phyloP scores from a whole-genome alignment of 2,797 vertebrate species.

The Myotis planiceps region DNA sequence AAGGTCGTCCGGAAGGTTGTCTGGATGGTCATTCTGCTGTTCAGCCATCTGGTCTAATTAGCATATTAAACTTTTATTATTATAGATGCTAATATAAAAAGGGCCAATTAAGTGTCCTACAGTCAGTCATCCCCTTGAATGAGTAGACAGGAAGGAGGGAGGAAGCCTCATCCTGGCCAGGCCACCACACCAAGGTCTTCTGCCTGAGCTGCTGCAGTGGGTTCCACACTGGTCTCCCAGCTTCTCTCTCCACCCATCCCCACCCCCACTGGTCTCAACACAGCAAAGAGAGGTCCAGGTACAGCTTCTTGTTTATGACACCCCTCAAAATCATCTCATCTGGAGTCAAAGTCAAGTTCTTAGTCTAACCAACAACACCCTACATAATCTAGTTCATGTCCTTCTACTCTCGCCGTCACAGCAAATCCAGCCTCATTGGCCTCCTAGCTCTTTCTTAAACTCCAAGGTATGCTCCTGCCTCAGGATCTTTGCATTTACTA shows the following conservation, averaged over 20 bases:
- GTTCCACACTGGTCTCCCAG: no score
- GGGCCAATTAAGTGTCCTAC: neutral
- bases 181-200: neutral
- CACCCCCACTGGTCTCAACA: neutral
- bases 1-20: no score
- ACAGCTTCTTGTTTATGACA: neutral
- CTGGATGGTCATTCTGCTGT: no score
- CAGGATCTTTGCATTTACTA: neutral
- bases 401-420: neutral
- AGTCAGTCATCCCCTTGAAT: neutral
- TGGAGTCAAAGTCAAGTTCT: neutral
- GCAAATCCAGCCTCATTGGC: neutral
- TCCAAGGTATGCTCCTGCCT: neutral
- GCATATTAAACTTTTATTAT: no score
- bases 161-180: neutral
- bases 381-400: fast-evolving
- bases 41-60: no score
- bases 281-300: neutral
- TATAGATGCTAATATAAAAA: neutral
- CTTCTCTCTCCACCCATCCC: no score
- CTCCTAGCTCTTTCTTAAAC: neutral
- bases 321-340: neutral
- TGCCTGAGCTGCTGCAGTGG: no score
- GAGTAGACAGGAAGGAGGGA: neutral
- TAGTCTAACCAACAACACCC: neutral